phyloP scores from a whole-genome alignment of 2,888 invertebrate genomes.

The Chalcis sispes region DNA sequence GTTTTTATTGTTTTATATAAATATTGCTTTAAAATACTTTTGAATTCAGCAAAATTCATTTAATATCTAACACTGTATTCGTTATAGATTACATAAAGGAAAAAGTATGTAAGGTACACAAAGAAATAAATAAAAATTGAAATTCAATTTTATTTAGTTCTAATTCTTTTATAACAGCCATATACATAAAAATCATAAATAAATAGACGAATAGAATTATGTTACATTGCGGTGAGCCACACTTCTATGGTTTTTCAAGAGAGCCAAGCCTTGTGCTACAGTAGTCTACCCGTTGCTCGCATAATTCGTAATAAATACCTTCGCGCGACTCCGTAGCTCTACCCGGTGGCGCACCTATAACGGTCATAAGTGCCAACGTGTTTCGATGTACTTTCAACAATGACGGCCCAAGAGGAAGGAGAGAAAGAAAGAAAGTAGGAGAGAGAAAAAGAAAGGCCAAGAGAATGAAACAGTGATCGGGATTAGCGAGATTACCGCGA shows the following conservation, averaged over 20 bases:
- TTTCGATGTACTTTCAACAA: conserved; percentile 34
- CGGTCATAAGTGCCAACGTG: conserved; percentile 29
- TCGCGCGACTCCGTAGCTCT: conserved; percentile 5
- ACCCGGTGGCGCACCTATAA: conserved; percentile 29
- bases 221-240: conserved; percentile 45
- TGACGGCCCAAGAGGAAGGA: conserved; percentile 37
- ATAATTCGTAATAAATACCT: conserved; percentile 53
- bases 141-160: conserved; percentile 32
- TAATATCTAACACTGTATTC: too few species aligned
- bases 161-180: conserved; percentile 31
- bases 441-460: conserved; percentile 34
- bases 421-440: conserved; percentile 41
- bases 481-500: conserved; percentile 11
- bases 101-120: background rate
- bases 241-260: conserved; percentile 9
- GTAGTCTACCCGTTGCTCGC: conserved; percentile 4
- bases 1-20: too few species aligned
- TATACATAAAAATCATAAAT: conserved; percentile 37
- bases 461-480: conserved; percentile 23
- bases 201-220: conserved; percentile 40
- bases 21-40: too few species aligned
- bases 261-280: conserved; percentile 12
- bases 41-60: too few species aligned
- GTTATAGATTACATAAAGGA: background rate
- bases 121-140: background rate